Conservation (phyloP, 2,797 vertebrate species). For the Carapus acus region DNA sequence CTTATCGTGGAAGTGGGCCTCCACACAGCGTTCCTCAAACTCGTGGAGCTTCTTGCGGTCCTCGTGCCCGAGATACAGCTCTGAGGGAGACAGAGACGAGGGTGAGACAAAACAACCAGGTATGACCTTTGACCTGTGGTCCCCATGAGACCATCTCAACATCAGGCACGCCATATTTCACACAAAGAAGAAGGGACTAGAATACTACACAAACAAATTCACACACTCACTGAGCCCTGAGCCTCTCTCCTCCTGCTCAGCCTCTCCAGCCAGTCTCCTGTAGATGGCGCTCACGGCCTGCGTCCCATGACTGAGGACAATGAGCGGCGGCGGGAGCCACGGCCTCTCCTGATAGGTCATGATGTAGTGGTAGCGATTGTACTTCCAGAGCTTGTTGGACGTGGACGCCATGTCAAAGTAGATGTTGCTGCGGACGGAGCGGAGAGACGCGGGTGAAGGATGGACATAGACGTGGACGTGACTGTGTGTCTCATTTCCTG, state of each 20-base stretch:
- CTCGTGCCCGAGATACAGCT: constrained; percentile 83
- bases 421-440: constrained; percentile 77
- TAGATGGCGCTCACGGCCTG: constrained; percentile 73
- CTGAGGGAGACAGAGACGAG: constrained; percentile 53
- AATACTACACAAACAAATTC: too few species aligned
- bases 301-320: constrained; percentile 79
- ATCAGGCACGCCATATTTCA: too few species aligned
- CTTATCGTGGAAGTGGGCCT: constrained; percentile 84
- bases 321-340: constrained; percentile 90
- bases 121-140: too few species aligned
- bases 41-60: constrained; percentile 91
- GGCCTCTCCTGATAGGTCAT: constrained; percentile 93
- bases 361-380: constrained; percentile 94
- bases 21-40: constrained; percentile 91
- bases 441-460: neutral
- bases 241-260: constrained; percentile 76
- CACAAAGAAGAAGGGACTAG: too few species aligned
- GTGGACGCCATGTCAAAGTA: constrained; percentile 87
- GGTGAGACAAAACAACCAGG: too few species aligned
- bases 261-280: constrained; percentile 56
- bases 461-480: accelerated
- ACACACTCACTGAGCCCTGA: constrained; percentile 90
- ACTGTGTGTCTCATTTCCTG: neutral
- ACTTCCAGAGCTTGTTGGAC: constrained; percentile 92
- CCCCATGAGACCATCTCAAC: too few species aligned